Conservation (phyloP, 2,797 vertebrate genomes). For the Neosalanx taihuensis region DNA sequence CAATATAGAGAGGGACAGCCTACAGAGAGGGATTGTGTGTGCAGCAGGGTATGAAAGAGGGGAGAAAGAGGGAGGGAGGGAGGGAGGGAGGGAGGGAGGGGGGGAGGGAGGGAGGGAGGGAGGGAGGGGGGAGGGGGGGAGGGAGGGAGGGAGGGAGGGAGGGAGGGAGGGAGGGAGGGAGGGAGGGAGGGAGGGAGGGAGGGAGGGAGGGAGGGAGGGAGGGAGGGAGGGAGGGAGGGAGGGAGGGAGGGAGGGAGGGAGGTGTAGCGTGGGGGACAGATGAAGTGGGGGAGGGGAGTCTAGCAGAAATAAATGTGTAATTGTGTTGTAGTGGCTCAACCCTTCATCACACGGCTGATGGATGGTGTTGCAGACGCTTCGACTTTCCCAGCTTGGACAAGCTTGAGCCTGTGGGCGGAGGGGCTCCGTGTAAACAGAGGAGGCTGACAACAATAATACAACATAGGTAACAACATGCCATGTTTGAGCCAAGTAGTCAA, state of each 20-base stretch:
- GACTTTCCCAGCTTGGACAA: slow-evolving; percentile 26
- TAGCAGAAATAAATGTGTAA: slow-evolving; percentile 71
- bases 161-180: slow-evolving; percentile 20
- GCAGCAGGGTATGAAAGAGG: slow-evolving; percentile 5
- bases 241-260: background rate
- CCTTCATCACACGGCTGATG: slow-evolving; percentile 57
- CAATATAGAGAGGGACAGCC: background rate
- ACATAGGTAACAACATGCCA: slow-evolving; percentile 26
- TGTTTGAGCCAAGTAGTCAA: slow-evolving; percentile 21
- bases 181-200: slow-evolving; percentile 20
- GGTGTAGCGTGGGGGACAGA: slow-evolving; percentile 14
- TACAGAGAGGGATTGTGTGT: slow-evolving; percentile 20
- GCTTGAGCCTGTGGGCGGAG: slow-evolving; percentile 30
- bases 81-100: slow-evolving; percentile 30
- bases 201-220: slow-evolving; percentile 46
- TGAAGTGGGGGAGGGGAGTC: slow-evolving; percentile 43
- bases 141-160: slow-evolving; percentile 36
- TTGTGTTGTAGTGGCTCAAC: slow-evolving; percentile 66
- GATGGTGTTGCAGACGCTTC: slow-evolving; percentile 47
- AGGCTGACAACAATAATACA: slow-evolving; percentile 34
- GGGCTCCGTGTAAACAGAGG: slow-evolving; percentile 31
- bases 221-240: background rate
- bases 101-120: slow-evolving; percentile 11
- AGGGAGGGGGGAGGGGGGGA: slow-evolving; percentile 15
- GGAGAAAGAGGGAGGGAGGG: background rate